Base-by-base conservation (phyloP, 2,797 vertebrate species). In the Enteromius unitaeniatus region DNA sequence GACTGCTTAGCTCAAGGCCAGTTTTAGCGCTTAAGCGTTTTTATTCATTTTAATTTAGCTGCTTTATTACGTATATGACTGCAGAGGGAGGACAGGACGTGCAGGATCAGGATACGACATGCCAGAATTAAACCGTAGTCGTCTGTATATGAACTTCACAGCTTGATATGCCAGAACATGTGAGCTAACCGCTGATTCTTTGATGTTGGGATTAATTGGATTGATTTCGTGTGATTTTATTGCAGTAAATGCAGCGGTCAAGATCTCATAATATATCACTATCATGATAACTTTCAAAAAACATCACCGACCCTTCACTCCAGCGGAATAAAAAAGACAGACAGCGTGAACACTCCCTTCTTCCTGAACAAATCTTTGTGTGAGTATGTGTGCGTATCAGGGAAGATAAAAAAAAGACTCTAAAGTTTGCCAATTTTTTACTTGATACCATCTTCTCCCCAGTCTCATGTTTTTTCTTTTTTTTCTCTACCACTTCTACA, bases 371-470 rank as follows among this genome's bases (percentile, higher is more conserved):
- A 65, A 78, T 77, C 37, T 78, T 34, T 78, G 75, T 77, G 34
- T 73, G 51, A 28, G 68, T 79, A 60, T 84, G 55, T 65, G 26
- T 72, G 64, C 62, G 67, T 14, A 74, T 75, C 69, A 34, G 37
- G 47, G 47, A 28, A 70, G 67, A 55, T 76, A 40, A 23, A 64
- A 82, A 81, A 82, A 83, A 68, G n/a, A 55, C 73, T 68, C 49
- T 58, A 83, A 81, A 83, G 65, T 85, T 80, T 80, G 60, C 37
- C 81, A 77, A 60, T 58, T 65, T 42, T 64, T 72, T 68, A 47
- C 69, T 85, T 82, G 79, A 58, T 76, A 85, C 62, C 42, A 84
- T 17, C 85, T 81, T 74, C 28, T 86, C 40, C 77, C 47, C 19
- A 21, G 42, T 69, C 68, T 70, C 28, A 10, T 78, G 42, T 8